Evolutionary conservation across 1,140 invertebrate genomes (phyloP), one percentile per base, ranked within the genome.

Genomic region (Drosophila rhopaloa): DNA sequence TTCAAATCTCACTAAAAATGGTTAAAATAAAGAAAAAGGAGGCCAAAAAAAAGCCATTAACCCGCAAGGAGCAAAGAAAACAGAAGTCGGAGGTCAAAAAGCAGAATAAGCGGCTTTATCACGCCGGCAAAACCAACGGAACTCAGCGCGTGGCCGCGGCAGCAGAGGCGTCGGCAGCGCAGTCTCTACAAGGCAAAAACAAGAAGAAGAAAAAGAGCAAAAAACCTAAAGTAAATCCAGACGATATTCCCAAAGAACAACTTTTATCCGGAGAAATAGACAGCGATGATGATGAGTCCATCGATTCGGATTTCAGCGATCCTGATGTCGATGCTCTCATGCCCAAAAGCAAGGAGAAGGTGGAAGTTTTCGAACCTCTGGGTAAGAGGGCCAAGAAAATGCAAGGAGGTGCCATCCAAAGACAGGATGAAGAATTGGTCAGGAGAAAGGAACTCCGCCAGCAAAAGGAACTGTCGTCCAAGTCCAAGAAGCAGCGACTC

Each of bases 1-100:
- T 4, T 10, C 10, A 53, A 40, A 37, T 47, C 47, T 29, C 29
- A 43, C 56, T 44, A n/a, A 27, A 46, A 38, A 92, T 91, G 90
- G 81, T 57, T 11, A 92, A 92, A 59, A 32, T 70, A 37, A 75
- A 57, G 44, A 80, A 73, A 40, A 83, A 90, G 14, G 48, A 68
- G 10, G 46, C 43, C 0, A 24, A 47, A 0, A 76, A 75, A 6
- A 91, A 91, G 43, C 65, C 82, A 4, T 38, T 92, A 0, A 91
- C 93, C 0, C 93, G 95, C 7, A 95, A 95, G 89, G 93, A 95
- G 79, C 81, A 94, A 10, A 93, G 95, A 3, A 95, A 95, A 84
- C 94, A 94, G 51, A 93, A 94, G 53, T 79, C 94, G 19, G 77
- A 92, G 46, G 93, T 94, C 41, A 95, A 95, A 79, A 93, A 93